These are phyloP conservation scores for Pantherophis alleghaniensis DNA, from an alignment of 2,797 vertebrate species.

Conservation along the genomic window DNA sequence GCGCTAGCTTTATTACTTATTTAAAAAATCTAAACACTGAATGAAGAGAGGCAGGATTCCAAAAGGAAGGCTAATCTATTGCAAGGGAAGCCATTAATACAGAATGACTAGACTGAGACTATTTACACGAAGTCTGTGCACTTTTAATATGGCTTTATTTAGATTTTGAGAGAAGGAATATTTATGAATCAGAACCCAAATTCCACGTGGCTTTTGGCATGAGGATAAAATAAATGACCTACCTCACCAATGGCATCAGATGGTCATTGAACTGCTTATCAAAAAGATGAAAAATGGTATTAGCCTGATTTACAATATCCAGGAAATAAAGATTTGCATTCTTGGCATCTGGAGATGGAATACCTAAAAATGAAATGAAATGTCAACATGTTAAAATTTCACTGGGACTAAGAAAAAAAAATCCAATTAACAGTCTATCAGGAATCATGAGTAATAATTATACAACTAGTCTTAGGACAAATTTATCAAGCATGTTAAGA, in stretches of 20 bases:
- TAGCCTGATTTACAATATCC: constrained; percentile 98
- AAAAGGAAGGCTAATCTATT: neutral
- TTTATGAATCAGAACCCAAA: neutral
- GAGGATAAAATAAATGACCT: constrained; percentile 49
- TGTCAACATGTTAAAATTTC: neutral
- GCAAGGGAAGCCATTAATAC: neutral
- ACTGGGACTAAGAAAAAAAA: neutral
- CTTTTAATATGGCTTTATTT: neutral
- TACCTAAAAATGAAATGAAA: constrained; percentile 75
- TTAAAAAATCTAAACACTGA: neutral
- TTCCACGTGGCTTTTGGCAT: neutral
- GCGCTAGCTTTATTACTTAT: neutral
- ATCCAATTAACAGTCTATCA: neutral
- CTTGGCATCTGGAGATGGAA: constrained; percentile 94
- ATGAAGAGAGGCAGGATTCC: neutral
- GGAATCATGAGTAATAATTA: neutral
- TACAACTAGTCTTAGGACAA: neutral
- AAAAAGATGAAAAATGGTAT: constrained; percentile 99
- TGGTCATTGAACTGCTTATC: constrained; percentile 99
- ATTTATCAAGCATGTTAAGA: neutral
- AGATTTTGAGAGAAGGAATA: neutral
- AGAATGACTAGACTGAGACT: neutral
- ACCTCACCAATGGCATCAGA: constrained; percentile 99
- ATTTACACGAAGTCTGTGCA: neutral
- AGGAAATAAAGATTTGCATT: constrained; percentile 97